These are phyloP conservation scores for Gastrophryne carolinensis DNA, from an alignment of 2,797 vertebrate species.

Conservation along the genomic window DNA sequence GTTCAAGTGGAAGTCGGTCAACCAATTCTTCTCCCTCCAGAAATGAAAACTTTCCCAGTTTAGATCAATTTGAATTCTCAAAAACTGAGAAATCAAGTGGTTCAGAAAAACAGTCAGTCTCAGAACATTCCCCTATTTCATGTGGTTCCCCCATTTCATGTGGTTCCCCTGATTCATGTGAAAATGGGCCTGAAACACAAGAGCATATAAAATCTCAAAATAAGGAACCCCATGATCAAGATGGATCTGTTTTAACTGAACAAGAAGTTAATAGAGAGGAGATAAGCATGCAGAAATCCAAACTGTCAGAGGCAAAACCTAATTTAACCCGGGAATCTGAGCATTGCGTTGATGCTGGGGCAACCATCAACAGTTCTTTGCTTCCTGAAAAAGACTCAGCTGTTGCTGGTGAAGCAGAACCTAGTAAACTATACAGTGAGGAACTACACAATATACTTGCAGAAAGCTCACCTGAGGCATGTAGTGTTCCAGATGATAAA, in stretches of 20 bases:
- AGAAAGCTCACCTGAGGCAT: neutral
- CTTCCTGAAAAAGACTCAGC: slow-evolving; percentile 48
- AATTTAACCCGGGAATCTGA: neutral
- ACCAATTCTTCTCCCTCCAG: neutral
- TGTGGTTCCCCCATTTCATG: neutral
- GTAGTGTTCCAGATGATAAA: neutral
- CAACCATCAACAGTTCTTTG: neutral
- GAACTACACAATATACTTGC: neutral
- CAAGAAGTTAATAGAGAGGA: neutral
- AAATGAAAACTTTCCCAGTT: neutral
- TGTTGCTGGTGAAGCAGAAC: neutral
- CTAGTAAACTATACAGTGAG: neutral
- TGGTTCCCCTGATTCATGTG: neutral
- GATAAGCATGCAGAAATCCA: neutral
- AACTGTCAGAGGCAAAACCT: neutral
- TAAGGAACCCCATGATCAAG: neutral
- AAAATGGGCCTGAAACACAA: neutral
- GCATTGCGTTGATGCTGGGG: neutral
- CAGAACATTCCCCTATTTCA: slow-evolving; percentile 48
- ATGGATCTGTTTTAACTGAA: neutral
- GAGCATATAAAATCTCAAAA: neutral
- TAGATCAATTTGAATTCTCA: neutral
- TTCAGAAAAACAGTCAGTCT: slow-evolving; percentile 56
- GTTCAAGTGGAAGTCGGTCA: neutral
- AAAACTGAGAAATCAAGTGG: slow-evolving; percentile 53